Base-by-base conservation (phyloP, 1,140 invertebrate species). In the Brachionus plicatilis region DNA sequence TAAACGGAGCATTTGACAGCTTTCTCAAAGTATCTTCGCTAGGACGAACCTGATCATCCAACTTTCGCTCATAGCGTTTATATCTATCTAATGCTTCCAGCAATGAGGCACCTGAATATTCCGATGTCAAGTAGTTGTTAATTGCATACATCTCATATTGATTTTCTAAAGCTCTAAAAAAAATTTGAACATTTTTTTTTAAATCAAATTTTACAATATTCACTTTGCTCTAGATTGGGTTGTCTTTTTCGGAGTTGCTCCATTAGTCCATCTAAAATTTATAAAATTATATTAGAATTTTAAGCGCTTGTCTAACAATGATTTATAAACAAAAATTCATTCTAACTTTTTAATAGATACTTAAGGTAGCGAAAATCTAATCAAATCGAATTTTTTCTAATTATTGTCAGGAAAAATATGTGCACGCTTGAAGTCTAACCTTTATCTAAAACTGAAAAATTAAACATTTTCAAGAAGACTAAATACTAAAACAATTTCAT, bases 201-300 rank as follows among this genome's bases (percentile, higher is more conserved):
- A 45, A 45, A 75, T 45, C 24, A 75, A 14, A 7, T 11, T 29
- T 29, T 1, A 72, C 9, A 43, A 9, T 4, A 17, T 7, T 65
- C 17, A 82, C 79, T 82, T 82, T 41, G 53, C 50, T 33, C 79
- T 12, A 1, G 79, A 24, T 17, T 82, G 79, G 3, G 53, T 65
- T 9, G 79, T 33, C 29, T 82, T 82, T 92, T 92, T 86, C 90
- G 91, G 29, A 90, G 90, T 24, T 92, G 88, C 78, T 91, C 91
- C 83, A 92, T 89, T 86, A 92, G 92, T 85, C 92, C 92, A 85
- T 37, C 79, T 82, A 43, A 1, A 65, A 65, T 37, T 37, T 17
- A 12, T 29, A 24, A 47, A 27, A 65, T 53, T 53, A 33, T 53
- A 14, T 14, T 6, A 11, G 12, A 14, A 12, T 68, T 33, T 37